These are phyloP conservation scores for Decapterus maruadsi DNA, from an alignment of 2,797 vertebrate genomes.

Conservation along the genomic window DNA sequence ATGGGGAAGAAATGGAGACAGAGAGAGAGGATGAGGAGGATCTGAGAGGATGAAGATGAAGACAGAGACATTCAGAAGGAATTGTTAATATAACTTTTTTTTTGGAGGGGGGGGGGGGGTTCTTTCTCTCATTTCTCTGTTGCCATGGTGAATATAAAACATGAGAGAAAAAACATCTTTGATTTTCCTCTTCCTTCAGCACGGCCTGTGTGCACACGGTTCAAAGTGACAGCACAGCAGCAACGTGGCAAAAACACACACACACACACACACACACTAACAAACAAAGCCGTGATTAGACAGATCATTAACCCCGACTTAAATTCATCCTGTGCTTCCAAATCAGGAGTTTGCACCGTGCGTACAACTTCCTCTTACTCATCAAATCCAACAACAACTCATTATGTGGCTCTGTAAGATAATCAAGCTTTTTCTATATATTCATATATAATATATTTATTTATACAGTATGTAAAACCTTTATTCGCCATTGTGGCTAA, in stretches of 20 bases:
- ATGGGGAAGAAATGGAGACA: conserved; percentile 11
- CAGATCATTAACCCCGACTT: conserved; percentile 35
- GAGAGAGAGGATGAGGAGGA: conserved; percentile 9
- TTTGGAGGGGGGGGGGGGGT: background rate
- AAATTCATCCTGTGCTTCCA: conserved; percentile 21
- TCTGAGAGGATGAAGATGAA: conserved; percentile 13
- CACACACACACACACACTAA: background rate
- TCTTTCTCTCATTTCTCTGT: conserved; percentile 15
- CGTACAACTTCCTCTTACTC: conserved; percentile 7
- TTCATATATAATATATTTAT: background rate
- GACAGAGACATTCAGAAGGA: conserved; percentile 22
- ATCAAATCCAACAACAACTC: conserved; percentile 10
- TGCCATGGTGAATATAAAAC: conserved; percentile 28
- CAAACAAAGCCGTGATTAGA: conserved; percentile 23
- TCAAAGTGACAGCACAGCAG: conserved; percentile 31
- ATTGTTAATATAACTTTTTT: conserved; percentile 37
- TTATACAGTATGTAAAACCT: conserved; percentile 1
- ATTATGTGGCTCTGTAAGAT: conserved; percentile 15
- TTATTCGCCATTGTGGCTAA: conserved; percentile 23
- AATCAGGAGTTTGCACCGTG: conserved; percentile 18
- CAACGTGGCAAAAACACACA: conserved; percentile 15
- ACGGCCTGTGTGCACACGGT: conserved; percentile 28
- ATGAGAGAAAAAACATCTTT: conserved; percentile 22
- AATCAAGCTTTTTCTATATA: background rate
- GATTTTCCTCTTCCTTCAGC: conserved; percentile 38